Conservation (phyloP, 2,888 invertebrate species). For the Lamellibrachia columna region DNA sequence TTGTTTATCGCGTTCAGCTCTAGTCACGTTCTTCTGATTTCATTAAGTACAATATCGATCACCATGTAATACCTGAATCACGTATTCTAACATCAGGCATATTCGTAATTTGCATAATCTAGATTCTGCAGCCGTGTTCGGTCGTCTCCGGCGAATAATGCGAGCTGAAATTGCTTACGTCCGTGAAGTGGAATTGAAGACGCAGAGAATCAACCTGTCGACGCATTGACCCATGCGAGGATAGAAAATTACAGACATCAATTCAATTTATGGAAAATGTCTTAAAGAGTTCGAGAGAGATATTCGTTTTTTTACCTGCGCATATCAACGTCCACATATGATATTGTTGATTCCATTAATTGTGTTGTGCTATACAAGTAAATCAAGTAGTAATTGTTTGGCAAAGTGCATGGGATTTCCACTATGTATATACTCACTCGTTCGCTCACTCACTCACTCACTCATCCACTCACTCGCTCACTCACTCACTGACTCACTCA, state of each 20-base stretch:
- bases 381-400: background rate
- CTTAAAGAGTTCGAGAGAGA: too few species aligned
- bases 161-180: background rate
- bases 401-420: background rate
- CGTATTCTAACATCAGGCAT: background rate
- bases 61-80: background rate
- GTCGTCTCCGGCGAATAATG: background rate
- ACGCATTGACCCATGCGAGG: too few species aligned
- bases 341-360: background rate
- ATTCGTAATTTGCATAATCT: background rate
- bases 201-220: too few species aligned
- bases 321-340: background rate
- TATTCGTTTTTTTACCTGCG: background rate
- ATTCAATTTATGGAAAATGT: too few species aligned
- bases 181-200: too few species aligned
- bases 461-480: background rate
- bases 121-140: too few species aligned
- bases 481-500: background rate
- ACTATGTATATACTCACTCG: background rate
- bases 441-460: background rate
- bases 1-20: background rate
- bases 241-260: too few species aligned
- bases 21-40: background rate
- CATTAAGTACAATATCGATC: background rate
- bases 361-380: background rate